These are phyloP conservation scores for Agrotis segetum DNA, from an alignment of 2,888 invertebrate species.

Conservation along the genomic window DNA sequence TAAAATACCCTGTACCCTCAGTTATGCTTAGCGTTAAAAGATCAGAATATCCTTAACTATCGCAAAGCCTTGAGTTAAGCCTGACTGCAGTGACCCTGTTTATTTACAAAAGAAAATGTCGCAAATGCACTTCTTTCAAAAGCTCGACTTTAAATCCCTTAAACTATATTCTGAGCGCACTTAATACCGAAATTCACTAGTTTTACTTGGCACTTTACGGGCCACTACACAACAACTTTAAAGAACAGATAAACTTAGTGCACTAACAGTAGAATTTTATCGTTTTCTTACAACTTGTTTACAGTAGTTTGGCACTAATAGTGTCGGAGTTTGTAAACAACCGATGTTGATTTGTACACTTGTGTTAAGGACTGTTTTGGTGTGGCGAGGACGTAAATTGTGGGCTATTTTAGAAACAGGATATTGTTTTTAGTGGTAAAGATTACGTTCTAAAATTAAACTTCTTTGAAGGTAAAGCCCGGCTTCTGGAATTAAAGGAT, in stretches of 20 bases:
- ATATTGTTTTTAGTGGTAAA: not conserved
- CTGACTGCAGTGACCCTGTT: not conserved
- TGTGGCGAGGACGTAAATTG: constrained; percentile 15
- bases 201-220: constrained; percentile 48
- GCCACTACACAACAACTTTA: constrained; percentile 55
- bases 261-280: constrained; percentile 67
- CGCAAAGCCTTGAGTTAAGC: too few relatives aligned
- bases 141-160: not conserved
- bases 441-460: not conserved
- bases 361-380: constrained; percentile 21
- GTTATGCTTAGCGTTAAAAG: too few relatives aligned
- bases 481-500: too few relatives aligned
- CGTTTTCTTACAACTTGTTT: constrained; percentile 61
- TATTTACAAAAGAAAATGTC: not conserved
- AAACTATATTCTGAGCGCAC: constrained; percentile 34
- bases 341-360: constrained; percentile 54
- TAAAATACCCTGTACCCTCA: too few relatives aligned
- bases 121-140: constrained; percentile 7
- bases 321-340: constrained; percentile 58
- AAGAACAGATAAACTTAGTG: constrained; percentile 58
- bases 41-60: too few relatives aligned
- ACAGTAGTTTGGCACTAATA: constrained; percentile 56
- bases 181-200: constrained; percentile 54
- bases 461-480: too few relatives aligned
- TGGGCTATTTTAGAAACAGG: not conserved